These are phyloP conservation scores for Aromia moschata DNA, from an alignment of 2,888 invertebrate genomes.

Conservation along the genomic window DNA sequence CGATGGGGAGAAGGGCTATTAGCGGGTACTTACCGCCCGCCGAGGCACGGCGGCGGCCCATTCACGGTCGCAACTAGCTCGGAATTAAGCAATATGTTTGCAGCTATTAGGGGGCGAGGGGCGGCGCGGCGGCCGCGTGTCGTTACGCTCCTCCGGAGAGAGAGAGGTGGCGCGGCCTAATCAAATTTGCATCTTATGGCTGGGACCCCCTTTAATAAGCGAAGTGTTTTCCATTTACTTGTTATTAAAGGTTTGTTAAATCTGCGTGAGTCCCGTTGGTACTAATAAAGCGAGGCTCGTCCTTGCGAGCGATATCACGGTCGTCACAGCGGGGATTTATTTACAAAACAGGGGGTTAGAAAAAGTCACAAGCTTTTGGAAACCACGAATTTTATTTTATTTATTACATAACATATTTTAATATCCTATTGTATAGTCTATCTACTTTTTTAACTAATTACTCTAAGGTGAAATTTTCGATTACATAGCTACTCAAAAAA, in stretches of 20 bases:
- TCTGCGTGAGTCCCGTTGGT: no score
- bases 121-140: conserved; percentile 50
- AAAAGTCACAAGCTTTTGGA: no score
- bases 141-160: conserved; percentile 31
- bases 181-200: conserved; percentile 40
- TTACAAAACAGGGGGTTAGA: no score
- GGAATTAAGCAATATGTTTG: conserved; percentile 65
- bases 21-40: conserved; percentile 62
- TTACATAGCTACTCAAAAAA: no score
- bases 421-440: no score
- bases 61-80: conserved; percentile 59
- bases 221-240: conserved; percentile 4
- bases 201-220: conserved; percentile 3
- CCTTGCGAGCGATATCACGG: no score
- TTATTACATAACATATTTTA: no score
- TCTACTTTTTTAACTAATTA: no score
- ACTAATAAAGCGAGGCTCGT: no score
- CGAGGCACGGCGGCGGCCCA: conserved; percentile 46
- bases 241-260: background rate
- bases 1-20: conserved; percentile 62
- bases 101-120: conserved; percentile 58
- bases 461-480: no score
- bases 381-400: no score
- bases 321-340: no score
- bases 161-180: conserved; percentile 46